These are phyloP conservation scores for Drosophila falleni DNA, from an alignment of 2,888 invertebrate species.

Conservation along the genomic window DNA sequence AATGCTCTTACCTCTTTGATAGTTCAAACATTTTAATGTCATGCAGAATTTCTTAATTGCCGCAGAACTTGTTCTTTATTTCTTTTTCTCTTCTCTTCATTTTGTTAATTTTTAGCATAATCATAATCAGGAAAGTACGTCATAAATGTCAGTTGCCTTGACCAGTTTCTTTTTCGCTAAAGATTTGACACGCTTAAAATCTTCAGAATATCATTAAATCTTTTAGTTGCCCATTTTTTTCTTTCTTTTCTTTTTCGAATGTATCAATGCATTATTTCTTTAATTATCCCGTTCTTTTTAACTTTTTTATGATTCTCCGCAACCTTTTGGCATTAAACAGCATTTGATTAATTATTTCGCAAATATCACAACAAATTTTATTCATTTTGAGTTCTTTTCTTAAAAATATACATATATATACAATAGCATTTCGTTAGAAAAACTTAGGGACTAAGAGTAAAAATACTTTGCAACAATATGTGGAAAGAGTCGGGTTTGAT, in stretches of 20 bases:
- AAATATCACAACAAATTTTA: slow-evolving; percentile 56
- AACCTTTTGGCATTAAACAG: slow-evolving; percentile 4
- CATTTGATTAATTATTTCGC: slow-evolving; percentile 28
- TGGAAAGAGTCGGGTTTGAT: slow-evolving; percentile 18
- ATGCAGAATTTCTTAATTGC: background rate
- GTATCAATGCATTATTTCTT: background rate
- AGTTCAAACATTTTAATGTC: background rate
- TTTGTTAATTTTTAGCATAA: background rate
- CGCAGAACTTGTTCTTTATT: background rate
- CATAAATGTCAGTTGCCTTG: background rate
- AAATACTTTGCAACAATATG: slow-evolving; percentile 60
- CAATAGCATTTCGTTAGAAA: slow-evolving; percentile 34
- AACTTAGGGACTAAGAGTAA: slow-evolving; percentile 40
- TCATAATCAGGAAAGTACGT: background rate
- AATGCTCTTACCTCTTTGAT: background rate
- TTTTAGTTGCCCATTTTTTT: background rate
- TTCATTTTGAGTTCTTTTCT: slow-evolving; percentile 39
- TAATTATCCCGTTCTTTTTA: background rate
- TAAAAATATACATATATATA: slow-evolving; percentile 34
- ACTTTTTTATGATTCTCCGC: background rate
- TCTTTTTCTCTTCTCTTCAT: background rate
- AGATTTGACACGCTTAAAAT: background rate
- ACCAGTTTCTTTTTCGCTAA: background rate
- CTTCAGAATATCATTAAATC: background rate
- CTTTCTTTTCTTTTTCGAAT: background rate